Evolutionary conservation across 92 coral and sea anemone genomes (phyloP), one percentile per base, ranked within the genome.

Genomic region (Phymanthus crucifer): DNA sequence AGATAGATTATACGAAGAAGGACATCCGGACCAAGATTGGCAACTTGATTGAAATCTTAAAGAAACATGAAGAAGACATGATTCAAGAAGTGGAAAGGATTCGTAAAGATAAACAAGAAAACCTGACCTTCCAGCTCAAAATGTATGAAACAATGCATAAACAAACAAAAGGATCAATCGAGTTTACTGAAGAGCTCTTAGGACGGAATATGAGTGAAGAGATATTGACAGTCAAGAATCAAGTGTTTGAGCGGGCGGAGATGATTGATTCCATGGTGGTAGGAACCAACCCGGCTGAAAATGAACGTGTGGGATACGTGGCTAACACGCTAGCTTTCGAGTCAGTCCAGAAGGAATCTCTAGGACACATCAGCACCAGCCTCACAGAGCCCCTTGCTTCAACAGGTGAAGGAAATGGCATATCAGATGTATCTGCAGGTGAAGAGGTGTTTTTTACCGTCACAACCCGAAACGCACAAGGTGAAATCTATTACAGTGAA

Each of bases 261-360:
- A 90, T 87, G 50, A 89, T 93, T 69, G 52, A 76, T 52, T 77
- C 68, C 29, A 85, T 88, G 29, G 75, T 84, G 27, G 93, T 93
- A 26, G 97, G 97, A 23, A 90, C 94, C 21, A 93, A 87, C 12
- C 97, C 97, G 17, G 97, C 97, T 0, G 97, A 93, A 81, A 93
- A 93, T 40, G 97, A 93, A 52, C 90, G 83, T 0, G 85, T 93
- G 19, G 97, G 97, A 3, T 93, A 93, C 56, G 94, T 93, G 18
- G 92, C 94, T 7, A 83, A 87, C 66, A 65, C 88, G 43, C 69
- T 77, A 56, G 78, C 87, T 35, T 92, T 87, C 50, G 84, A 79
- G 43, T 86, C 87, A 31, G 75, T 92, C 10, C 87, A 87, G 36
- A 70, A 75, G 16, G 84, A 91, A 47, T 45, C 68, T 14, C 87